Evolutionary conservation across 2,113 vertebrate genomes (phyloP).

Genomic region (Anser cygnoides): DNA sequence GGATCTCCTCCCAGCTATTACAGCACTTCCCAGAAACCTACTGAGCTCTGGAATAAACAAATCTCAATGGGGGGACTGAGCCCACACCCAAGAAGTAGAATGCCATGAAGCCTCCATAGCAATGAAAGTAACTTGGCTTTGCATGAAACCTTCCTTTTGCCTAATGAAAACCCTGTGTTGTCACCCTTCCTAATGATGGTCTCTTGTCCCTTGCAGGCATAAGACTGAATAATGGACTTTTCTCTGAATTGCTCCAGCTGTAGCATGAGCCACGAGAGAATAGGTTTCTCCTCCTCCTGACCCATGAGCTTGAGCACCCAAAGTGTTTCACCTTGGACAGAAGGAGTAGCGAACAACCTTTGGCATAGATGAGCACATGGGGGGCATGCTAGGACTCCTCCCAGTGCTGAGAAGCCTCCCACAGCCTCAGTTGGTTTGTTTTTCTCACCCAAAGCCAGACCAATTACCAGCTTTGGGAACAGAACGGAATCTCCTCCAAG

Average conservation of each 20-base stretch:
- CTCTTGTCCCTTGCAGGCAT: conserved; percentile 16
- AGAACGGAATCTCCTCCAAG: conserved; percentile 29
- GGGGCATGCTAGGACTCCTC: neutral
- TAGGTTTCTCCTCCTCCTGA: neutral
- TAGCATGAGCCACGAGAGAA: neutral
- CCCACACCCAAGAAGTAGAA: conserved; percentile 57
- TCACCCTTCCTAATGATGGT: conserved; percentile 8
- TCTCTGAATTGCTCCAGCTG: neutral
- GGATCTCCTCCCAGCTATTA: conserved; percentile 66
- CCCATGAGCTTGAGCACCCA: neutral
- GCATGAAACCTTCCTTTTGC: conserved; percentile 28
- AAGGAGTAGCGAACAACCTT: neutral
- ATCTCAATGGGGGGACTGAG: conserved; percentile 39
- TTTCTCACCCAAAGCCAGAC: neutral
- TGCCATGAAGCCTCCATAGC: conserved; percentile 48
- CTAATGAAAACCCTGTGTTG: conserved; percentile 60
- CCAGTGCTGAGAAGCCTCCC: neutral
- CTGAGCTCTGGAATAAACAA: conserved; percentile 64
- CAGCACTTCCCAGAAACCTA: conserved; percentile 66
- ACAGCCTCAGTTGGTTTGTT: neutral
- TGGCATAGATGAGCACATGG: neutral
- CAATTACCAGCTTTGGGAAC: neutral
- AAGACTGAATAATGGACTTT: conserved; percentile 10
- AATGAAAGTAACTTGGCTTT: conserved; percentile 65
- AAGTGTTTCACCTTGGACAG: neutral